Evolutionary conservation across 2,113 vertebrate genomes (phyloP).

Genomic region (Grantiella picta): DNA sequence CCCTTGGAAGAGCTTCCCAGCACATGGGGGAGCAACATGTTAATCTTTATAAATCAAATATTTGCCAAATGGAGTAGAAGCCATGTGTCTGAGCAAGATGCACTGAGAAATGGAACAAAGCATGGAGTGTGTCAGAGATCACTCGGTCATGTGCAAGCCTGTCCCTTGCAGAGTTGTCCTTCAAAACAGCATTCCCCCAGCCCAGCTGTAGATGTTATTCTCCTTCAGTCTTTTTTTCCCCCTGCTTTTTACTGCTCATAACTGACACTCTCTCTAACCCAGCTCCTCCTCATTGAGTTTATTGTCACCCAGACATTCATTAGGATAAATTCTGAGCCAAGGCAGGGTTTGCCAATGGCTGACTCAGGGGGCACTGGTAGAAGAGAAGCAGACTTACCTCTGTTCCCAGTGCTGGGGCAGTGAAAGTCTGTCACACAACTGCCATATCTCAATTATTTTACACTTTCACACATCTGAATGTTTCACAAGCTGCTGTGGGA

Average conservation of each 20-base stretch:
- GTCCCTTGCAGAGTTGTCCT: neutral
- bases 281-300: neutral
- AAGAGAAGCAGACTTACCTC: neutral
- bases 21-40: conserved; percentile 18
- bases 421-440: neutral
- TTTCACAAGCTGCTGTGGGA: neutral
- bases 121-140: neutral
- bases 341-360: neutral
- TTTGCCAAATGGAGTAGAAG: conserved; percentile 54
- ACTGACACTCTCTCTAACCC: neutral
- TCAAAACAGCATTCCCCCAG: neutral
- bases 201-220: neutral
- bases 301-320: neutral
- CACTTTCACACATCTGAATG: neutral
- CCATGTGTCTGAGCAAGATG: conserved; percentile 29
- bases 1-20: conserved; percentile 33
- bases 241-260: neutral
- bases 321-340: neutral
- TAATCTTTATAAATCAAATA: conserved; percentile 49
- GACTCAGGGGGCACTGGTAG: neutral
- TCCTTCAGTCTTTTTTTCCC: neutral
- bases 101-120: conserved; percentile 6
- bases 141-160: neutral
- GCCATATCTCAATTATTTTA: neutral
- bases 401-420: neutral